Evolutionary conservation across 2,888 invertebrate genomes (phyloP), one percentile per base, ranked within the genome.

Genomic region (Seira sanloemensis): DNA sequence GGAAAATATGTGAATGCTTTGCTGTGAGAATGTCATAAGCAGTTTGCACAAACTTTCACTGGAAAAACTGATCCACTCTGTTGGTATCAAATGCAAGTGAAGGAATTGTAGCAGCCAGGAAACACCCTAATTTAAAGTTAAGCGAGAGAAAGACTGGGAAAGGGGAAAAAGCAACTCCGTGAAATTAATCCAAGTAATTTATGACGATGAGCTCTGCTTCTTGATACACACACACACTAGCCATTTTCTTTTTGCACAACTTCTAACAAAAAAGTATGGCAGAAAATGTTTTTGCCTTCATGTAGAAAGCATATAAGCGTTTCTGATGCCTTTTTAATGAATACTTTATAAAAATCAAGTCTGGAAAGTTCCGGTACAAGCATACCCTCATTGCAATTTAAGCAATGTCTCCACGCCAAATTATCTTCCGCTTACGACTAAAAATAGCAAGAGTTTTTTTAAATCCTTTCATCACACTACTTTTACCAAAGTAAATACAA

Each of bases 171-270:
- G 80, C 69, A 23, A 62, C 66, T 81, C 68, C 62, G 81, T 81
- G 76, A 80, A 76, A 85, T 78, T 85, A 85, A 78, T 72, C 75
- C 75, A 58, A 74, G 74, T 85, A 76, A 85, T 85, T 85, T 85
- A 85, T 82, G 85, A 85, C 81, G 81, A 81, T 85, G 85, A 81
- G 19, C 69, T 67, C 58, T 69, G 62, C 23, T 25, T 25, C 26
- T 21, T n/a, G n/a, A n/a, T n/a, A n/a, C n/a, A n/a, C n/a, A n/a
- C n/a, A n/a, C n/a, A n/a, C n/a, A n/a, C n/a, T n/a, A n/a, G n/a
- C n/a, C n/a, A n/a, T n/a, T n/a, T n/a, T n/a, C n/a, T n/a, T n/a
- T n/a, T n/a, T n/a, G n/a, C n/a, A n/a, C n/a, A n/a, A n/a, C n/a
- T n/a, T n/a, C n/a, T n/a, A n/a, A n/a, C n/a, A n/a, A n/a, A n/a